Evolutionary conservation across 1,140 invertebrate genomes (phyloP), one percentile per base, ranked within the genome.

Genomic region (Scaptodrosophila lebanonensis): DNA sequence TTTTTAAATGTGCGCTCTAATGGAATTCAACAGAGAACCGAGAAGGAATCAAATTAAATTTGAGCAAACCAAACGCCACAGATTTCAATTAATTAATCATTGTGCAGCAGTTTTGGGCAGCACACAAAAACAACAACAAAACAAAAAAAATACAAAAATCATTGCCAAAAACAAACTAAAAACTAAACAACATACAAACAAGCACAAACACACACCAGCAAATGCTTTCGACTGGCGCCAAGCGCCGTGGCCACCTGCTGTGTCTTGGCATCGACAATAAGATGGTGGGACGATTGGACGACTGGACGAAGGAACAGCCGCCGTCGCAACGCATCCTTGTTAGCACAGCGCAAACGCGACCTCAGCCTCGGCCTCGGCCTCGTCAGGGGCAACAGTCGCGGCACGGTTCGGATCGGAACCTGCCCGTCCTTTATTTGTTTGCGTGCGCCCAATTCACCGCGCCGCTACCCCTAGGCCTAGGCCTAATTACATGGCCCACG

Each of bases 1-100:
- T n/a, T n/a, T n/a, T n/a, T n/a, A n/a, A n/a, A n/a, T n/a, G n/a
- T 38, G 39, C 18, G 67, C 29, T 65, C 73, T 77, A 77, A 77
- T 77, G 75, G 69, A 73, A 79, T 73, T 82, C 64, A 65, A 17
- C 30, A 59, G 11, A 65, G 50, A 50, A 40, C 63, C 56, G 53
- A 77, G 72, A 72, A 40, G 49, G 59, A 72, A 77, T 69, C 69
- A 79, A 79, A 79, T 82, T 69, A 82, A 79, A 79, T 51, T 71
- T 75, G 63, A 71, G 65, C 68, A 79, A 77, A 77, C 47, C 66
- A 47, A 50, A 67, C 63, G 47, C 66, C 57, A 52, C 39, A 50
- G 47, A 70, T 33, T 66, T 79, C 71, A 79, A 79, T 79, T 79
- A 79, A 79, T 79, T 79, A 79, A 79, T 79, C 75, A 79, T 79